Base-by-base conservation (phyloP, 2,797 vertebrate genomes). In the Lophura swinhoii region DNA sequence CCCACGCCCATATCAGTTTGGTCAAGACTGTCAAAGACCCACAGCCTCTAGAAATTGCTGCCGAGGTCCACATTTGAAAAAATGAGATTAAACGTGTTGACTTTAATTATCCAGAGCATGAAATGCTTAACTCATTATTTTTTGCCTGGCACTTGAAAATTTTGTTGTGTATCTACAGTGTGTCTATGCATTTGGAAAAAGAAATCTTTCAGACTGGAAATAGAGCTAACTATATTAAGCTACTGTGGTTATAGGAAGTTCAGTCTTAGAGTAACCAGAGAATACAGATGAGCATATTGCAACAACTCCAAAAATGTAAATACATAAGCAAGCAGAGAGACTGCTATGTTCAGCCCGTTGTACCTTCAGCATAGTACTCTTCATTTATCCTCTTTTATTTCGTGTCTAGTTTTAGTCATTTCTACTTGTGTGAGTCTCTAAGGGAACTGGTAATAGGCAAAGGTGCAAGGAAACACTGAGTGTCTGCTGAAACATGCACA, bases 51-150 rank as follows among this genome's bases (percentile, higher is more conserved):
- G 46, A 95, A 94, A 87, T 14, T 26, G 35, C 53, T 94, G 90
- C 86, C 67, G 90, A 91, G 23, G 35, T 84, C 67, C 88, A 5
- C 60, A 56, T 95, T 81, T 96, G 93, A 84, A 71, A 90, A n/a
- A 72, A 35, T 43, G 51, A 90, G 78, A 94, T 94, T 88, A 90
- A 91, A 78, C 84, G 23, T 46, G 82, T 1, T 14, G 33, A 13
- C 71, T 87, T 94, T 37, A 95, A 93, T 90, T 90, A 87, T 79
- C 68, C 86, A 81, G 43, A 90, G 51, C 53, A 71, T 20, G 92
- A 91, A 83, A 23, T 4, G 8, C 73, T 69, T 95, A 88, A 91
- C 80, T 93, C 80, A 90, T 28, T 80, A 43, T 18, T 43, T 74
- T 88, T 80, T 76, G 17, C 28, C 69, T 53, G 73, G 23, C 26